These are phyloP conservation scores for Cherax destructor DNA, from an alignment of 1,140 invertebrate species.

Conservation along the genomic window DNA sequence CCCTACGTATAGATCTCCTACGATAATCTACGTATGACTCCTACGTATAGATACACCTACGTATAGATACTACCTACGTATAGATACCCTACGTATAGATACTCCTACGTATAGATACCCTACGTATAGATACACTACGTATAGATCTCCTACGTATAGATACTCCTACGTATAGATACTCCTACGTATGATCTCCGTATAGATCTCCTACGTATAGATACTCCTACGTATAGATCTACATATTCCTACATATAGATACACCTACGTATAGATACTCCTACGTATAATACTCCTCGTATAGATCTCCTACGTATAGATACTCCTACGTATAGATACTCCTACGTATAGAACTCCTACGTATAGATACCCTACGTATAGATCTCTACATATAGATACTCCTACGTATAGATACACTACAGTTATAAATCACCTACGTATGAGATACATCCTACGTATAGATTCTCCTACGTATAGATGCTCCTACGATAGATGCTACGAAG, in stretches of 20 bases:
- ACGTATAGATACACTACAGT: conserved; percentile 19
- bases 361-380: too few relatives aligned
- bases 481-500: too few relatives aligned
- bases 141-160: conserved; percentile 15
- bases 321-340: background rate
- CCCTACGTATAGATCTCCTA: background rate
- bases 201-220: conserved; percentile 11
- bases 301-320: conserved; percentile 20
- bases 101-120: conserved; percentile 21
- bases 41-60: conserved; percentile 20
- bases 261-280: conserved; percentile 13
- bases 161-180: conserved; percentile 20
- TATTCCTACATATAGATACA: background rate
- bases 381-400: background rate
- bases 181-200: too few relatives aligned
- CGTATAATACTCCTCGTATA: too few relatives aligned
- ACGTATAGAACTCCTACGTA: conserved; percentile 19
- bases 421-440: conserved; percentile 23
- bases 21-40: too few relatives aligned
- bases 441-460: background rate
- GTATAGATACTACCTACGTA: background rate
- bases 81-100: conserved; percentile 8
- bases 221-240: conserved; percentile 23
- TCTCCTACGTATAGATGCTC: background rate
- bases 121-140: background rate